phyloP scores from a whole-genome alignment of 2,113 vertebrate species.

The Ascaphus truei region DNA sequence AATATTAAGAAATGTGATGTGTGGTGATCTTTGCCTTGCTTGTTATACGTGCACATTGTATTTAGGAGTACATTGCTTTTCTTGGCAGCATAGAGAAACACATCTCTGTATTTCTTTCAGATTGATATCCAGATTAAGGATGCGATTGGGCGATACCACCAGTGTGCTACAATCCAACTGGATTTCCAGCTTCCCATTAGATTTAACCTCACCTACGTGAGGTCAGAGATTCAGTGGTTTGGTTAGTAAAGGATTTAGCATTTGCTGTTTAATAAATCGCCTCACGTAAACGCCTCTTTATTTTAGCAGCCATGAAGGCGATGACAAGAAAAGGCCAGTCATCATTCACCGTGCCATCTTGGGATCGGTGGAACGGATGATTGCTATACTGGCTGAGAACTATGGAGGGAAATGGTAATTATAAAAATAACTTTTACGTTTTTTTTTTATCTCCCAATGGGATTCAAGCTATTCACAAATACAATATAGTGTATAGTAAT shows the following conservation, averaged over 20 bases:
- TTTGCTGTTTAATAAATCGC: no score
- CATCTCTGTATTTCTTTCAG: constrained; percentile 49
- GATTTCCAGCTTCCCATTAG: constrained; percentile 95
- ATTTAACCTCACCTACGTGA: constrained; percentile 90
- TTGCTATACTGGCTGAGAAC: constrained; percentile 95
- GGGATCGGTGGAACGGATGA: constrained; percentile 97
- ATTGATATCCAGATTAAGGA: constrained; percentile 98
- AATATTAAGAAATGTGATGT: no score
- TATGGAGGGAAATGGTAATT: constrained; percentile 95
- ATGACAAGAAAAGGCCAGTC: constrained; percentile 91
- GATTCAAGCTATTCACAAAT: no score
- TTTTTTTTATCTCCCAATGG: no score
- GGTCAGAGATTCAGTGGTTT: no score
- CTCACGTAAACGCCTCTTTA: constrained; percentile 5
- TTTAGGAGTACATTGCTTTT: no score
- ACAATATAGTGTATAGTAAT: no score
- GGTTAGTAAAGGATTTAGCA: not conserved
- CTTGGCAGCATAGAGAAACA: no score
- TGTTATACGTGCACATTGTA: no score
- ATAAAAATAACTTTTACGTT: no score
- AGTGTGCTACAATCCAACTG: constrained; percentile 94
- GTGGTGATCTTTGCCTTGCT: no score
- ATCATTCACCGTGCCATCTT: constrained; percentile 95
- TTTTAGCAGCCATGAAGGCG: constrained; percentile 80
- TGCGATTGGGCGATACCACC: constrained; percentile 94